Evolutionary conservation across 2,113 vertebrate species (phyloP), one percentile per base, ranked within the genome.

Genomic region (Leptobrachium ailaonicum): DNA sequence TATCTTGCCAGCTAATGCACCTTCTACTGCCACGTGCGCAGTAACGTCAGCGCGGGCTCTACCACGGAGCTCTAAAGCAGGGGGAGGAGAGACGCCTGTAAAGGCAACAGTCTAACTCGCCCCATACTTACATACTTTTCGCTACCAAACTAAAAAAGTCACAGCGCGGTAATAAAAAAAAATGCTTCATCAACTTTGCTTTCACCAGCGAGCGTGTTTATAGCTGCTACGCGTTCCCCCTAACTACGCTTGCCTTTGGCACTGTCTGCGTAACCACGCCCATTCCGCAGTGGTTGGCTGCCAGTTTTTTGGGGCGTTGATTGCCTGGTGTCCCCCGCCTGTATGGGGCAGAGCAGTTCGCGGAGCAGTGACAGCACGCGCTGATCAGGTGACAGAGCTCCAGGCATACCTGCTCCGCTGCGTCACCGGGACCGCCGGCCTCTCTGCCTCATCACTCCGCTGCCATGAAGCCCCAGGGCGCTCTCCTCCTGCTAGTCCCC

Each of bases 1-100:
- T 50, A 2, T 60, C 1, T 32, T 12, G 56, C 11, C 10, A 60
- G 56, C 56, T 60, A 8, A 32, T 60, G 3, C 53, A 14, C 75
- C 44, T 41, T 63, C n/a, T 63, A 63, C 40, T 80, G 78, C 71
- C 78, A 80, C 78, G 78, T 80, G 71, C 78, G 47, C 66, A 47
- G 14, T 41, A 70, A 71, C 78, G 71, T 74, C 71, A 78, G 67
- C 0, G 9, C 41, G 56, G 67, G 54, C 69, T 50, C 54, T 71
- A 56, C 67, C 41, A 62, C 6, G 32, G 42, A 40, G 8, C 47
- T 4, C 47, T 50, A 8, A 8, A 8, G 47, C 8, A 8, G 47
- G 47, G 4, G 20, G 20, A 32, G 20, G 20, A 32, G 20, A 32
- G 20, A 32, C 20, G 20, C 20, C 20, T 32, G 20, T 32, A 32